Base-by-base conservation (phyloP, 2,797 vertebrate genomes). In the Ficedula albicollis region DNA sequence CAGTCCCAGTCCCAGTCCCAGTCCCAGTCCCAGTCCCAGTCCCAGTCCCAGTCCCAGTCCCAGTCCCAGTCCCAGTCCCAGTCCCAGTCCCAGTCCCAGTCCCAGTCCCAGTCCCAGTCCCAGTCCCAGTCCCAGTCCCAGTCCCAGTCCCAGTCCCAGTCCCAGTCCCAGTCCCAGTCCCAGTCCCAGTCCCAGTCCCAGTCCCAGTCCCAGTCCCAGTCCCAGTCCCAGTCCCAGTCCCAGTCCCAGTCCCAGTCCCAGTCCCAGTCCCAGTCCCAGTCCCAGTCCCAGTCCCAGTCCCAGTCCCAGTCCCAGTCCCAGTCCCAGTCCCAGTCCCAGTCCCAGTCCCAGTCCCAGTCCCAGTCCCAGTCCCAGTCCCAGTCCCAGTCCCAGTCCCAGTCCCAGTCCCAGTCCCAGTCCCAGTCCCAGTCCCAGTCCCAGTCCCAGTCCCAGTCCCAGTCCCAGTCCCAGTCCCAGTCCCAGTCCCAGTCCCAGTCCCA, bases 341-440 rank as follows among this genome's bases (percentile, higher is more conserved):
- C n/a, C n/a, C n/a, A n/a, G n/a, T n/a, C n/a, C n/a, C n/a, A n/a
- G n/a, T n/a, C n/a, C n/a, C n/a, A n/a, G n/a, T n/a, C n/a, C n/a
- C n/a, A n/a, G n/a, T 26, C 10, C 0, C 54, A 59, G 52, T 15
- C 11, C 13, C 9, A 12, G 10, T 52, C 7, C 49, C 60, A 43
- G 30, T 17, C 5, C 21, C 46, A 13, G 68, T 5, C 3, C 23
- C 46, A 48, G 23, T 5, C 5, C 25, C 25, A 49, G 25, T 9
- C 14, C 48, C 48, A 26, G 12, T 11, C 10, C 5, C 43, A 44
- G 10, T 13, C 43, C 4, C 18, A 43, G 43, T 8, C 9, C 44
- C 44, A 46, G 20, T 9, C 3, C 44, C 21, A 46, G 41, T 3
- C 41, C 17, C 41, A 41, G 41, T 9, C 16, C 32, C 67, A 59